Conservation (phyloP, 2,888 invertebrate genomes). For the Drosophila mimetica region DNA sequence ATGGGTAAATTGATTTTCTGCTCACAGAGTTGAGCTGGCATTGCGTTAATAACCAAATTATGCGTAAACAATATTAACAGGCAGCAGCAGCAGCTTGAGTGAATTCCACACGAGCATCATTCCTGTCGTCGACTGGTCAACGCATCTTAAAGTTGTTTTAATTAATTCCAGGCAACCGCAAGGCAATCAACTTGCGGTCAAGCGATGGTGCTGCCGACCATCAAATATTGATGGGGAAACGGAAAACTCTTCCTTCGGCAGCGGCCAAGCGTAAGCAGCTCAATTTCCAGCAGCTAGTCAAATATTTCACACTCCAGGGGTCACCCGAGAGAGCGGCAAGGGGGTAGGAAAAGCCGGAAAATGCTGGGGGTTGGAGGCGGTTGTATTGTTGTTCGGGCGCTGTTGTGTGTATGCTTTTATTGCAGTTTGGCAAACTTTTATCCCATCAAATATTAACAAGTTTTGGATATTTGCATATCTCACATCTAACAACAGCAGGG, state of each 20-base stretch:
- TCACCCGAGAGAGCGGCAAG: neutral
- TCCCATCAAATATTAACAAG: slow-evolving; percentile 71
- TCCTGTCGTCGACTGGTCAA: neutral
- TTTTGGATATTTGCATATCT: slow-evolving; percentile 62
- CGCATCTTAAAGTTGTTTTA: slow-evolving; percentile 42
- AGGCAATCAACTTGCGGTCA: slow-evolving; percentile 31
- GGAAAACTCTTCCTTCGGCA: slow-evolving; percentile 19
- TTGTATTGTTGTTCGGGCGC: slow-evolving; percentile 17
- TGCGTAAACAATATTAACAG: slow-evolving; percentile 54
- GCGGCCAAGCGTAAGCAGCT: slow-evolving; percentile 38
- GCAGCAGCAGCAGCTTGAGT: slow-evolving; percentile 2
- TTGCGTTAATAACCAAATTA: slow-evolving; percentile 63
- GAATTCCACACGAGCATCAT: slow-evolving; percentile 1
- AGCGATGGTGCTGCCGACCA: slow-evolving; percentile 9
- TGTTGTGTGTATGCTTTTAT: slow-evolving; percentile 47
- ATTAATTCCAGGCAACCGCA: slow-evolving; percentile 43
- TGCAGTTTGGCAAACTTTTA: slow-evolving; percentile 64
- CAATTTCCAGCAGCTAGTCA: slow-evolving; percentile 39
- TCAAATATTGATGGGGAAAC: slow-evolving; percentile 41
- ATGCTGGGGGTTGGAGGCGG: neutral
- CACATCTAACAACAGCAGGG: slow-evolving; percentile 42
- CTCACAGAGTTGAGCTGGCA: slow-evolving; percentile 44
- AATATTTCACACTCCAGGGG: slow-evolving; percentile 43
- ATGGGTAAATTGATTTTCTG: slow-evolving; percentile 64
- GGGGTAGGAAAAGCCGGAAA: neutral